These are phyloP conservation scores for Dunckerocampus dactyliophorus DNA, from an alignment of 2,113 vertebrate genomes.

Conservation along the genomic window DNA sequence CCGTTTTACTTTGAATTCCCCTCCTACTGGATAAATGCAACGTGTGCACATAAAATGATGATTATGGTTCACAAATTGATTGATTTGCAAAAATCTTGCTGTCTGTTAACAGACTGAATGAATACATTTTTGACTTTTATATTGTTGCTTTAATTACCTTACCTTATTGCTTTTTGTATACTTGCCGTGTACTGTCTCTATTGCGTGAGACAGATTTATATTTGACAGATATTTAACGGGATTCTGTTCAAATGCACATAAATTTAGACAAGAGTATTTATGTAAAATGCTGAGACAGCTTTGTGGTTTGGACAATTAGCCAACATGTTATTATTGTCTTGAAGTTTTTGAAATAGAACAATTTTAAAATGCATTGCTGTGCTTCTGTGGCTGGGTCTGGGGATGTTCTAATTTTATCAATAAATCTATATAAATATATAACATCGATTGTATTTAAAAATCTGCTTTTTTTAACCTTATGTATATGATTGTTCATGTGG, in stretches of 20 bases:
- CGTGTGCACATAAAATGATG: slow-evolving; percentile 66
- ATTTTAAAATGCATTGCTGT: slow-evolving; percentile 8
- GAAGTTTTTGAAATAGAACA: not conserved
- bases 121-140: slow-evolving; percentile 74
- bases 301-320: not conserved
- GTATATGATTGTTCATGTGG: no score
- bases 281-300: not conserved
- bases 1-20: slow-evolving; percentile 49
- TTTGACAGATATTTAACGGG: slow-evolving; percentile 9
- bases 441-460: not conserved
- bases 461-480: not conserved
- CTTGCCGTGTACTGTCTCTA: not conserved
- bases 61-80: slow-evolving; percentile 65
- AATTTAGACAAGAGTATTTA: slow-evolving; percentile 6
- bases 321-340: slow-evolving; percentile 1
- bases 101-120: slow-evolving; percentile 71
- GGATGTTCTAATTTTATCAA: slow-evolving; percentile 6
- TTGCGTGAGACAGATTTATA: not conserved
- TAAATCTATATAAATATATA: slow-evolving; percentile 5
- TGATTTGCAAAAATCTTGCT: slow-evolving; percentile 59
- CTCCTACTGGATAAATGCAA: slow-evolving; percentile 68
- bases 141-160: slow-evolving; percentile 15
- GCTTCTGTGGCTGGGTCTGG: slow-evolving; percentile 5
- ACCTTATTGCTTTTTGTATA: not conserved
- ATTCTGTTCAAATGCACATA: no score